These are phyloP conservation scores for Myiozetetes cayanensis DNA, from an alignment of 2,113 vertebrate genomes.

Conservation along the genomic window DNA sequence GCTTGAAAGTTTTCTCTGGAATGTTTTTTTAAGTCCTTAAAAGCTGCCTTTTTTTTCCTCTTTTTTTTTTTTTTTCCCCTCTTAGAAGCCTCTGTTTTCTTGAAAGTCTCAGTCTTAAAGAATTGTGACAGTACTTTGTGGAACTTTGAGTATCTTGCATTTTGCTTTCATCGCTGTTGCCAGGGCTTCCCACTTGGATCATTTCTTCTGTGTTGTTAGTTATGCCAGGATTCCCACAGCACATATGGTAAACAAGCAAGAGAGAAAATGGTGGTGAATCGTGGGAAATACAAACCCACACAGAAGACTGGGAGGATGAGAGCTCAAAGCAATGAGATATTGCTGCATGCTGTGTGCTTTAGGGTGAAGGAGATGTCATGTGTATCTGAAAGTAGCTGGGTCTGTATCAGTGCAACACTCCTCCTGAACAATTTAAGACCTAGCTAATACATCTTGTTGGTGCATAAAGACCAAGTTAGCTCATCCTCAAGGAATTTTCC, in stretches of 20 bases:
- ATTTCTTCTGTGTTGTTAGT: not conserved
- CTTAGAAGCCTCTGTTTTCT: not conserved
- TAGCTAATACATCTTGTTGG: not conserved
- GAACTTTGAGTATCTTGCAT: not conserved
- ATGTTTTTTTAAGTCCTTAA: not conserved
- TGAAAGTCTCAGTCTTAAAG: not conserved
- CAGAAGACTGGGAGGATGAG: not conserved
- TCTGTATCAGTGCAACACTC: not conserved
- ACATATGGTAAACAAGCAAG: not conserved
- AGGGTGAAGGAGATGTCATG: not conserved
- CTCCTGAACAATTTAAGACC: not conserved
- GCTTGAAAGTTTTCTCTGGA: not conserved
- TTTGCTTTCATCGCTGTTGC: not conserved
- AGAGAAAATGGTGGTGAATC: not conserved
- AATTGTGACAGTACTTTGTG: not conserved
- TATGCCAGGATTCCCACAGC: not conserved
- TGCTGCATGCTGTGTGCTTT: not conserved
- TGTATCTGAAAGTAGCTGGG: not conserved
- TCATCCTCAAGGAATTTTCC: not conserved
- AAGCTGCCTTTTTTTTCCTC: too few relatives aligned
- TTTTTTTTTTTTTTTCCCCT: accelerated
- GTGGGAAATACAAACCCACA: not conserved
- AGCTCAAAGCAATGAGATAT: not conserved
- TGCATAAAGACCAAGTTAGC: not conserved
- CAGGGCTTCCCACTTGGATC: not conserved